These are phyloP conservation scores for Atherinosoma microstoma DNA, from an alignment of 2,797 vertebrate species.

Conservation along the genomic window DNA sequence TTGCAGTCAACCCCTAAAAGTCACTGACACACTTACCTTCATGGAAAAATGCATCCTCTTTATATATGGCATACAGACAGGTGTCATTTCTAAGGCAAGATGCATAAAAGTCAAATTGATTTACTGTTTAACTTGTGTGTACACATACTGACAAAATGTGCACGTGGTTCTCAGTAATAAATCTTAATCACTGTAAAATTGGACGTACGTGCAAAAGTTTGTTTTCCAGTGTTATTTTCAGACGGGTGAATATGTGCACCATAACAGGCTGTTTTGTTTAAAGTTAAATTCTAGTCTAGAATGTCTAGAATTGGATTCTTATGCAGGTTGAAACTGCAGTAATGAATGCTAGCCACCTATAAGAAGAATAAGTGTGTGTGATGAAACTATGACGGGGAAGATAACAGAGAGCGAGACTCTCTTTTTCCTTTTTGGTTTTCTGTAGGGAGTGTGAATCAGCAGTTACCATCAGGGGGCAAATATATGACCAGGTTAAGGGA, in stretches of 20 bases:
- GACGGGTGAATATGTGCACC: not conserved
- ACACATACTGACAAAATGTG: not conserved
- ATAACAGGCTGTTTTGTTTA: not conserved
- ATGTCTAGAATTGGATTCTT: not conserved
- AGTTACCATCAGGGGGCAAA: not conserved
- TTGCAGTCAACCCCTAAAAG: not conserved
- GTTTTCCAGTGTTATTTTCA: not conserved
- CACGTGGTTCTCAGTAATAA: not conserved
- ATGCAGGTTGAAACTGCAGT: too few species aligned
- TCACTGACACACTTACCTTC: constrained; percentile 4
- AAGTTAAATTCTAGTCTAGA: not conserved
- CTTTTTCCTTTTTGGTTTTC: not conserved
- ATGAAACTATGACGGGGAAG: too few species aligned
- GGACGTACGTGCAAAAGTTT: not conserved
- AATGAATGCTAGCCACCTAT: too few species aligned
- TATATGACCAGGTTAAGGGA: too few species aligned
- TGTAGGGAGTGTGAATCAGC: not conserved
- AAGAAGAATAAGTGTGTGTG: too few species aligned
- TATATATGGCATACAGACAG: constrained; percentile 9
- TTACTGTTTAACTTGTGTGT: not conserved
- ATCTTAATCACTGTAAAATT: not conserved
- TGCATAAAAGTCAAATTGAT: not conserved
- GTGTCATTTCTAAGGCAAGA: constrained; percentile 16
- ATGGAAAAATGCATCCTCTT: not conserved
- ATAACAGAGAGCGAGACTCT: not conserved